These are phyloP conservation scores for Cyclargus thomasi DNA, from an alignment of 1,140 invertebrate genomes.

Conservation along the genomic window DNA sequence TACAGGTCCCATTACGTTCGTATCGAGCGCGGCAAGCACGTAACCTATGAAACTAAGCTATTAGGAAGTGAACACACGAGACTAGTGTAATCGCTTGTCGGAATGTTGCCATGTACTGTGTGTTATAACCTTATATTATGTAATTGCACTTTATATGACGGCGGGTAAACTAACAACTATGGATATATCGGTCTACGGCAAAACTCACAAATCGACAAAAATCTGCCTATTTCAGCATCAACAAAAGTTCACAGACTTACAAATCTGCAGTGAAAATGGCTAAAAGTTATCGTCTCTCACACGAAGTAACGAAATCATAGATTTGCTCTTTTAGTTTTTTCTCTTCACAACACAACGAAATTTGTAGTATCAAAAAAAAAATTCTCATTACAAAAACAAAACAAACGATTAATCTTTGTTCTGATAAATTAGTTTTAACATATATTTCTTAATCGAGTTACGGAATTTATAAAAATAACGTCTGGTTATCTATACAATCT, in stretches of 20 bases:
- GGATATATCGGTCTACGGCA: not conserved
- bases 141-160: slow-evolving; percentile 11
- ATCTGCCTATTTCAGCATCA: not conserved
- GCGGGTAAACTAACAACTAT: slow-evolving; percentile 1
- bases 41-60: slow-evolving; percentile 37
- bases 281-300: too few species aligned
- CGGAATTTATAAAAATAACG: too few species aligned
- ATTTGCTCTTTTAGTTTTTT: too few species aligned
- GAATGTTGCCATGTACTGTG: slow-evolving; percentile 37
- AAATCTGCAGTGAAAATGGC: too few species aligned
- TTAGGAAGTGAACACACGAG: slow-evolving; percentile 53
- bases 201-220: not conserved
- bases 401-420: too few species aligned
- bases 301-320: too few species aligned
- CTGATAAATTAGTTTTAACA: too few species aligned
- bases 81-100: slow-evolving; percentile 52
- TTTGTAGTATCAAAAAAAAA: too few species aligned
- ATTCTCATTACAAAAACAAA: too few species aligned
- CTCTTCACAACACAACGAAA: too few species aligned
- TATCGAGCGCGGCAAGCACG: slow-evolving; percentile 42
- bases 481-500: not conserved
- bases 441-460: too few species aligned
- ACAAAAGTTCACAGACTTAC: not conserved
- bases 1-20: slow-evolving; percentile 58
- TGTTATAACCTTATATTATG: slow-evolving; percentile 5